These are phyloP conservation scores for Thecocarcelia acutangulata DNA, from an alignment of 2,888 invertebrate genomes.

Conservation along the genomic window DNA sequence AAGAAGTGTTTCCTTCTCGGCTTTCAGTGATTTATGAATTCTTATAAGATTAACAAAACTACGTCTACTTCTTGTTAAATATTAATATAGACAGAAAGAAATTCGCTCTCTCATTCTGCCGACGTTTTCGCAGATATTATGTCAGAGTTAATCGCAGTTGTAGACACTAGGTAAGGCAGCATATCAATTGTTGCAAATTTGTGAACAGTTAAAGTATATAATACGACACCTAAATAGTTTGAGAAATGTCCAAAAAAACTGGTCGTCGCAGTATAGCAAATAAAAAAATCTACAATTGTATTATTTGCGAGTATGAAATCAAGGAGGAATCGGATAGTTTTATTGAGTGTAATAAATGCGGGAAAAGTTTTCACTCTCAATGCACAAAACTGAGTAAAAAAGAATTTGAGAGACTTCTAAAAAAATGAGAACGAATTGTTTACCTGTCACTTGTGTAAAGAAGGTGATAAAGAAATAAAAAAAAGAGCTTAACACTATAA, in stretches of 20 bases:
- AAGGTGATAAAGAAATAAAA: background rate
- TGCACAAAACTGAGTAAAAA: background rate
- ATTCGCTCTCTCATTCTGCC: no score
- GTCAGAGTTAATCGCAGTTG: no score
- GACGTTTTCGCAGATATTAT: no score
- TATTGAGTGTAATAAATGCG: conserved; percentile 1
- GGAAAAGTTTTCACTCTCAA: background rate
- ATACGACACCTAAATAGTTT: no score
- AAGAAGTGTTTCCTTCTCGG: no score
- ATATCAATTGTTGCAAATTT: no score
- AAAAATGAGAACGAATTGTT: background rate
- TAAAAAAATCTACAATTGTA: background rate
- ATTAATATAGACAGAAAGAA: no score
- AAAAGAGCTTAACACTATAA: conserved; percentile 6
- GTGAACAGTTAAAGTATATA: no score
- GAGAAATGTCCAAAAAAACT: background rate
- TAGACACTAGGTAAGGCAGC: no score
- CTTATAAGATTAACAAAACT: no score
- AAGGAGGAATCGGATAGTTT: background rate
- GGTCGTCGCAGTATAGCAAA: background rate
- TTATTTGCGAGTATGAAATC: background rate
- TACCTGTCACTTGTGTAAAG: conserved; percentile 6
- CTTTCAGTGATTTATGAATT: no score
- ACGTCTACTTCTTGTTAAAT: no score
- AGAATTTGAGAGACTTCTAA: background rate